These are phyloP conservation scores for Hemibagrus guttatus DNA, from an alignment of 2,797 vertebrate genomes.

Conservation along the genomic window DNA sequence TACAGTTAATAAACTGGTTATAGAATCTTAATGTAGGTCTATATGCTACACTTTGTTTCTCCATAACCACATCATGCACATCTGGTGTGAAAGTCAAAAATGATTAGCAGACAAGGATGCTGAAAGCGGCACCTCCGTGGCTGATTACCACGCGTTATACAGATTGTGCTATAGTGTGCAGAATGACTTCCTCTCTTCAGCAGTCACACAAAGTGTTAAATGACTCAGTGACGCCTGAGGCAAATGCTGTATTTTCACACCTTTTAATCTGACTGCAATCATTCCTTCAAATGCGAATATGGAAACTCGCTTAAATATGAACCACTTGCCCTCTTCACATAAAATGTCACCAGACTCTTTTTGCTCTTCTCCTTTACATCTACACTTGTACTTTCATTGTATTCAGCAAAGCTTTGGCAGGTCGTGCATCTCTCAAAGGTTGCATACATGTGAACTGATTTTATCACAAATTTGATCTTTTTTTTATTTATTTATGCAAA, in stretches of 20 bases:
- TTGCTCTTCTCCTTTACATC: neutral
- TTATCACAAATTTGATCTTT: too few species aligned
- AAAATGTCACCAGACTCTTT: neutral
- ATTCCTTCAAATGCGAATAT: neutral
- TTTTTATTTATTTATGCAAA: too few species aligned
- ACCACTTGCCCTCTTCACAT: neutral
- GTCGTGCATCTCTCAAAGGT: neutral
- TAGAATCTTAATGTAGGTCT: neutral
- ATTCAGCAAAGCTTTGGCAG: neutral
- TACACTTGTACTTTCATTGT: neutral
- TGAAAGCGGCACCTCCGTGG: neutral
- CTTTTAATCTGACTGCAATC: neutral
- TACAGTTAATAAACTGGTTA: neutral
- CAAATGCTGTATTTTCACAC: neutral
- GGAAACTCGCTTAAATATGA: neutral
- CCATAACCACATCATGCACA: neutral
- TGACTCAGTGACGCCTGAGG: neutral
- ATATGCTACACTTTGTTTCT: neutral
- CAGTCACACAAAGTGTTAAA: slow-evolving; percentile 8
- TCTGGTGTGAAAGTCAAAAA: neutral
- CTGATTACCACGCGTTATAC: neutral
- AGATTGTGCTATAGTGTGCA: neutral
- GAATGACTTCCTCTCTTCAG: neutral
- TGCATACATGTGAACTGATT: too few species aligned
- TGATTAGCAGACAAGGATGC: neutral